Evolutionary conservation across 2,113 vertebrate genomes (phyloP).

Genomic region (Onychostoma macrolepis): DNA sequence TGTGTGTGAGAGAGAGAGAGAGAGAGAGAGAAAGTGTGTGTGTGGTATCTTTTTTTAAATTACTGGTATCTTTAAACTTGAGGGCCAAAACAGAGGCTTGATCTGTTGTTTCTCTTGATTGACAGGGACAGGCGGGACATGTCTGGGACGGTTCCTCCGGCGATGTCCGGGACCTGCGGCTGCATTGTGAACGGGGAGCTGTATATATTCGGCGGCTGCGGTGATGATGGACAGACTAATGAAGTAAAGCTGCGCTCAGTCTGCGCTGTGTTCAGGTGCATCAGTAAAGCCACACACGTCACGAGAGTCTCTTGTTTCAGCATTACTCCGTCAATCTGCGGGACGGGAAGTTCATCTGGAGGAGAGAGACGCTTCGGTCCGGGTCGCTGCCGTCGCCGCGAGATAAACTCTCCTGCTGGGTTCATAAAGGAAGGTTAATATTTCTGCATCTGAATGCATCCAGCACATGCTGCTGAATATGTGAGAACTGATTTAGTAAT

Average conservation of each 20-base stretch:
- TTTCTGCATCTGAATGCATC: background rate
- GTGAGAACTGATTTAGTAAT: background rate
- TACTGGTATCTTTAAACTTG: background rate
- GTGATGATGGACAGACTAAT: conserved; percentile 92
- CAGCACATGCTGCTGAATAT: background rate
- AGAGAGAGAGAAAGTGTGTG: too few relatives aligned
- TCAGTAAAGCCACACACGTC: background rate
- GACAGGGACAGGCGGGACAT: conserved; percentile 86
- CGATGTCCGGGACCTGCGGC: conserved; percentile 92
- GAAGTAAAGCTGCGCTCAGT: conserved; percentile 72
- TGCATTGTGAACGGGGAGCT: conserved; percentile 84
- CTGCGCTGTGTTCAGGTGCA: background rate
- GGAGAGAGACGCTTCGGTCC: conserved; percentile 77
- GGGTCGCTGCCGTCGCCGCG: conserved; percentile 89
- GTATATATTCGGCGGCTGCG: conserved; percentile 93
- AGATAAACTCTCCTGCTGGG: conserved; percentile 96
- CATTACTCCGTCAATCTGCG: conserved; percentile 87
- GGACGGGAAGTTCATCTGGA: conserved; percentile 84
- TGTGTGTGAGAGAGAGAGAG: too few relatives aligned
- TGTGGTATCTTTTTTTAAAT: too few relatives aligned
- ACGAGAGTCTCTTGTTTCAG: conserved; percentile 72
- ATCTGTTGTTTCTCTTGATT: conserved; percentile 28
- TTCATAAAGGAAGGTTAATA: conserved; percentile 86
- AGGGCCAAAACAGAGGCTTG: background rate
- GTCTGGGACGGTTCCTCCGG: conserved; percentile 86